Evolutionary conservation across 2,113 vertebrate species (phyloP).

Genomic region (Hippocampus guttulatus): DNA sequence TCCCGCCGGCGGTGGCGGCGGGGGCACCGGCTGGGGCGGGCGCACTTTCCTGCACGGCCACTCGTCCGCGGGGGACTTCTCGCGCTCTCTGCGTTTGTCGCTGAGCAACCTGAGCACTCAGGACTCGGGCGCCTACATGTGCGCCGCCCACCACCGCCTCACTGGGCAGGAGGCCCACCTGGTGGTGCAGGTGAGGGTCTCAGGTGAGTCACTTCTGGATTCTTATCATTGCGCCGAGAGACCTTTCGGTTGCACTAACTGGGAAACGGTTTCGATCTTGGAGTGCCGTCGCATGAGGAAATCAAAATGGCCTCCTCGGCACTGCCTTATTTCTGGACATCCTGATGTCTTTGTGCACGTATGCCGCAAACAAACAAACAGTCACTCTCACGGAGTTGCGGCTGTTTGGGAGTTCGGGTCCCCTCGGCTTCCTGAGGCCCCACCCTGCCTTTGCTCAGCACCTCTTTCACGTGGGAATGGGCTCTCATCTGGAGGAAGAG

Average conservation of each 20-base stretch:
- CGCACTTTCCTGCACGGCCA: not conserved
- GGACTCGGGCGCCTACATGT: conserved; percentile 84
- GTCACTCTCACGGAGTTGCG: conserved; percentile 29
- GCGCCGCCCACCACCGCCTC: conserved; percentile 78
- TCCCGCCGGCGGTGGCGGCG: not conserved
- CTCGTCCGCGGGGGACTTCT: conserved; percentile 70
- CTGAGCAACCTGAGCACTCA: conserved; percentile 80
- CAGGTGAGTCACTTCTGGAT: conserved; percentile 67
- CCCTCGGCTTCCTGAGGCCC: conserved; percentile 69
- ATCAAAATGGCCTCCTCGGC: not conserved
- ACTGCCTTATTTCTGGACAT: conserved; percentile 4
- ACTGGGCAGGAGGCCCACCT: conserved; percentile 79
- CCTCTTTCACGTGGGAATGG: conserved; percentile 98
- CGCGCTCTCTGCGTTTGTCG: conserved; percentile 72
- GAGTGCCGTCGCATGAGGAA: not conserved
- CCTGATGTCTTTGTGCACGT: conserved; percentile 16
- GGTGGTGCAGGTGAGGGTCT: conserved; percentile 82
- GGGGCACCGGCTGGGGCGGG: not conserved
- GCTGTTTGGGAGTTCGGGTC: conserved; percentile 82
- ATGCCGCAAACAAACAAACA: conserved; percentile 52
- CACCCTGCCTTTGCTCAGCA: conserved; percentile 83
- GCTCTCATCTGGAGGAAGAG: conserved; percentile 87
- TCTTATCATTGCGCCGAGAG: no score
- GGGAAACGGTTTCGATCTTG: not conserved
- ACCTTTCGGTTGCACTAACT: not conserved